Conservation (phyloP, 2,888 invertebrate genomes). For the Acrocyrtus sp. region DNA sequence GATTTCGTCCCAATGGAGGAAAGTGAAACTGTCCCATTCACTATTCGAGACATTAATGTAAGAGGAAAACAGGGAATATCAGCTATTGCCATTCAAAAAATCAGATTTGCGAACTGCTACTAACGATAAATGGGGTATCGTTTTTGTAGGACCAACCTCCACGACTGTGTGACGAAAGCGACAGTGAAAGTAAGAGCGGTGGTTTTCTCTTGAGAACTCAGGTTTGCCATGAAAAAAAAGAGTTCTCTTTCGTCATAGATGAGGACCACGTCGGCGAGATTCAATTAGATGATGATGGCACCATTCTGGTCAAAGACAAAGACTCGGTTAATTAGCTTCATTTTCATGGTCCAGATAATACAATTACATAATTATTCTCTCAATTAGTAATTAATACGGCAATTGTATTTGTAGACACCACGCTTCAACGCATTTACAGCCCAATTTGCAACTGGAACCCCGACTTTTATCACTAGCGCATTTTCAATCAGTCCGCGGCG, state of each 20-base stretch:
- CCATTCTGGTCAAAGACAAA: slow-evolving; percentile 5
- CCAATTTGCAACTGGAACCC: slow-evolving; percentile 6
- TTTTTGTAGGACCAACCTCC: slow-evolving; percentile 18
- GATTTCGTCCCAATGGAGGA: too few species aligned
- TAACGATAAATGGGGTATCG: background rate
- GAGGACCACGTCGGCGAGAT: slow-evolving; percentile 18
- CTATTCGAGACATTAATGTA: too few species aligned
- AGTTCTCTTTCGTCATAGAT: slow-evolving; percentile 10
- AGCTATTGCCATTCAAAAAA: too few species aligned
- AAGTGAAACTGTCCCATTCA: too few species aligned
- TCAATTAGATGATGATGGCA: slow-evolving; percentile 6
- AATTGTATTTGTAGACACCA: too few species aligned
- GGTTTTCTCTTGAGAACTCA: background rate
- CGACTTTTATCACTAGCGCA: slow-evolving; percentile 10
- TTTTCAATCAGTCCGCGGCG: slow-evolving; percentile 21
- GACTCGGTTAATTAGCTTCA: slow-evolving; percentile 14
- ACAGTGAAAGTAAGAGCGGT: too few species aligned
- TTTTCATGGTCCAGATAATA: background rate
- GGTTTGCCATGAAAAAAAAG: background rate
- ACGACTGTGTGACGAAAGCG: background rate
- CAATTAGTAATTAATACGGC: too few species aligned
- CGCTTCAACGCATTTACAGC: slow-evolving; percentile 17
- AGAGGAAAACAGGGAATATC: too few species aligned
- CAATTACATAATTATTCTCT: slow-evolving; percentile 1
- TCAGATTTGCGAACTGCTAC: background rate